Evolutionary conservation across 2,113 vertebrate genomes (phyloP).

Genomic region (Mastomys coucha): DNA sequence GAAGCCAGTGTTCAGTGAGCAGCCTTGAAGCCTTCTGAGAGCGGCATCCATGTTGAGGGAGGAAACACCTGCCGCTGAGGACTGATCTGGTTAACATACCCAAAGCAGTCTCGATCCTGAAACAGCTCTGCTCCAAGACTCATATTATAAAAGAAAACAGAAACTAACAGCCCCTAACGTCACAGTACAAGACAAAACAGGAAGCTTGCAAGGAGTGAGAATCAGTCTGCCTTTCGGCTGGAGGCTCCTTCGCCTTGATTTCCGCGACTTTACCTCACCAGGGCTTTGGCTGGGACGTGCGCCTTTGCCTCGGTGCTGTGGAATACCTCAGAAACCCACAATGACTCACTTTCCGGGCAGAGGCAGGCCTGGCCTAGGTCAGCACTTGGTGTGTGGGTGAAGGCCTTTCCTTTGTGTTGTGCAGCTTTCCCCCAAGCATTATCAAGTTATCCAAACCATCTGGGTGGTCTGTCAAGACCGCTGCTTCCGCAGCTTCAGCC

Average conservation of each 20-base stretch:
- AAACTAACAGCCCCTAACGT: not conserved
- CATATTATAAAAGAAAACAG: not conserved
- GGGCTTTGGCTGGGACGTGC: conserved; percentile 42
- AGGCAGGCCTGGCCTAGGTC: not conserved
- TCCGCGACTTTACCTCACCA: not conserved
- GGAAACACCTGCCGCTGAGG: not conserved
- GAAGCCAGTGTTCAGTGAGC: not conserved
- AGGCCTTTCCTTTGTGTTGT: not conserved
- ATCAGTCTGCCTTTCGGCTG: not conserved
- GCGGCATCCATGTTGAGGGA: not conserved
- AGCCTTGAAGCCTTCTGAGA: conserved; percentile 43
- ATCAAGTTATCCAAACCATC: conserved; percentile 21
- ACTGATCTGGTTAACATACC: not conserved
- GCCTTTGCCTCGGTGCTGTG: conserved; percentile 47
- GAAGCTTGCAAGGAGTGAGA: not conserved
- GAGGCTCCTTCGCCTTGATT: not conserved
- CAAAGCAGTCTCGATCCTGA: not conserved
- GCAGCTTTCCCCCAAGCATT: not conserved
- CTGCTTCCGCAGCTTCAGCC: not conserved
- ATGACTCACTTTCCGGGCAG: conserved; percentile 55
- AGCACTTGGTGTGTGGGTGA: conserved; percentile 41
- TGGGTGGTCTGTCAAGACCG: not conserved
- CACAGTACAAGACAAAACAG: not conserved
- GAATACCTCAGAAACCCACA: conserved; percentile 72
- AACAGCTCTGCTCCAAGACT: not conserved